Evolutionary conservation across 53 echinoderm and acorn worm species (phyloP), one percentile per base, ranked within the genome.

Genomic region (Paracentrotus lividus): DNA sequence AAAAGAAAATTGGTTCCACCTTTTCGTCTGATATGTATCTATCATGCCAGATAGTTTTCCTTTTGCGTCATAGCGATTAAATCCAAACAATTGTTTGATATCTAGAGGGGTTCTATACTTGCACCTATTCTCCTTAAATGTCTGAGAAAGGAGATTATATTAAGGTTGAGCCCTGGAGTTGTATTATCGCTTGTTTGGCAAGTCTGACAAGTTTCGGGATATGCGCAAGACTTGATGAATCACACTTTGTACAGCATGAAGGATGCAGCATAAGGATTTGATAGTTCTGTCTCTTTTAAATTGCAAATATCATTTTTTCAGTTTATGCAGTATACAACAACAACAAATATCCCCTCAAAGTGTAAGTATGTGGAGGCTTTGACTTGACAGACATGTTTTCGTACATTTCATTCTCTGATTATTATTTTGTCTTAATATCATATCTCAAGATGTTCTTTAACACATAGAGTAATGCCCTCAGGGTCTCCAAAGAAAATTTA

Each of bases 1-100:
- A n/a, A n/a, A n/a, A n/a, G 81, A 81, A 78, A 81, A 81, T 81
- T 8, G 81, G 81, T 81, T 51, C 81, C 81, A 8, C 72, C 10
- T 81, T 47, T 81, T 36, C 81, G 24, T 26, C 44, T 45, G 81
- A 81, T 81, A 81, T 81, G n/a, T 81, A 47, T 81, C 81, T 24
- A 1, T n/a, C n/a, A 81, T 81, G 81, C 13, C 47, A 47, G 45
- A 47, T 47, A n/a, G 81, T 81, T 49, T 81, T 81, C 81, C 81
- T 81, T 72, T 81, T 81, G 81, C 81, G 81, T 81, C 81, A 81
- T 81, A n/a, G 81, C 81, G 81, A 81, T 81, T 81, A 81, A 47
- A 47, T 44, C 47, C 81, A 45, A 47, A 81, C 81, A 81, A 81
- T 81, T 81, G 81, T n/a, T 15, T 44, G 16, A 81, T 49, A 81